A percentile compares a stretch with the other conserved stretches of the same genome.
Evolutionary conservation across 2,888 invertebrate species (phyloP).

Genomic region (Campoletis raptor): DNA sequence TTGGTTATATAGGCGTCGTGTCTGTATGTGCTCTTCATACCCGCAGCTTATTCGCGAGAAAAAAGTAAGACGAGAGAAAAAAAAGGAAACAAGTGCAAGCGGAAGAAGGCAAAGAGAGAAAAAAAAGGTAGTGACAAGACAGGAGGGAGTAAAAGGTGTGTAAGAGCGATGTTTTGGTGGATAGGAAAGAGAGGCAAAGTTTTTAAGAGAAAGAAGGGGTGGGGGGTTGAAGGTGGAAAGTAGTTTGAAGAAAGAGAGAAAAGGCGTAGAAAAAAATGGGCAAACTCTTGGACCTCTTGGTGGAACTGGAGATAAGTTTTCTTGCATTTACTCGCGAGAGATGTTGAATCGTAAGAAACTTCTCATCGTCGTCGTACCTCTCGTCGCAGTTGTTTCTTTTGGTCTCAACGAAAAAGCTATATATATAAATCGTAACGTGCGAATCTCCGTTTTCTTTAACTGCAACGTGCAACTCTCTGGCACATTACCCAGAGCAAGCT

Average conservation of each 20-base stretch:
- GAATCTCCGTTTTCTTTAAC: constrained; percentile 30
- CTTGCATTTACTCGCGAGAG: constrained; percentile 39
- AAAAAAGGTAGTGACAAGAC: constrained; percentile 21
- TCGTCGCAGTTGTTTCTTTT: constrained; percentile 23
- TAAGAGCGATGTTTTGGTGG: not conserved
- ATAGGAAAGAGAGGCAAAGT: not conserved
- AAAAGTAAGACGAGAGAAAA: constrained; percentile 18
- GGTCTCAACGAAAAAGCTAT: constrained; percentile 14
- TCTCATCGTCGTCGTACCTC: constrained; percentile 36
- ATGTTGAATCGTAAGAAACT: constrained; percentile 58
- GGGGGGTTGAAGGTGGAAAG: constrained; percentile 33
- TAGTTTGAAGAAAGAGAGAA: constrained; percentile 16
- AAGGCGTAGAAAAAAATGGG: constrained; percentile 29
- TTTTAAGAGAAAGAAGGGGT: not conserved
- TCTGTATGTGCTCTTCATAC: constrained; percentile 40
- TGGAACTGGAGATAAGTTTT: constrained; percentile 36
- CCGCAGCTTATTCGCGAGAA: constrained; percentile 26
- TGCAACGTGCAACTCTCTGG: not conserved
- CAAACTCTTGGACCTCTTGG: constrained; percentile 52
- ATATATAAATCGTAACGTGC: not conserved
- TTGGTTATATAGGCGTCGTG: not conserved
- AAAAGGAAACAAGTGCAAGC: constrained; percentile 17
- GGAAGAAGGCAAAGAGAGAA: constrained; percentile 35
- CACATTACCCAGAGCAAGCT: constrained; percentile 27
- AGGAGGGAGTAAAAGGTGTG: not conserved